Base-by-base conservation (phyloP, 2,113 vertebrate genomes). In the Aplodontia rufa region DNA sequence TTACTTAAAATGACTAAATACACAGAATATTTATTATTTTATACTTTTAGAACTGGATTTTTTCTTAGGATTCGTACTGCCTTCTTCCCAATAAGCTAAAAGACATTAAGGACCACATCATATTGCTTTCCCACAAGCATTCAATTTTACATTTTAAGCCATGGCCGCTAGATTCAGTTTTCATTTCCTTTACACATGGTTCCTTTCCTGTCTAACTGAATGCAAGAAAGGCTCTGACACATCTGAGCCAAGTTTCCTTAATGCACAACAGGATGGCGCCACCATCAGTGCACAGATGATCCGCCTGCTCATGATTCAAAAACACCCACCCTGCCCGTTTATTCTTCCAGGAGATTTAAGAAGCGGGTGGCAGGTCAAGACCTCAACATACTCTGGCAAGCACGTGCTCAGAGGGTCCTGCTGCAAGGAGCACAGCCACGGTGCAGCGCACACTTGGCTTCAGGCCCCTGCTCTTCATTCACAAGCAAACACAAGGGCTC, bases 141-240 rank as follows among this genome's bases (percentile, higher is more conserved):
- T 83, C 92, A 64, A 5, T 95, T 94, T 92, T 96, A 89, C 86
- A 96, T 97, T 96, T 84, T 35, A n/a, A 78, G 74, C 42, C 37
- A 81, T 42, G 78, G 87, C 69, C 94, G 84, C 86, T 81, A 75
- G 81, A 84, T 83, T 93, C 49, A 40, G 26, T 79, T 96, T 80
- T 96, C 85, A 94, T 97, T 97, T 96, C 88, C 91, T 83, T 92
- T 83, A 75, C 85, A 96, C 69, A 75, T 68, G 95, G 96, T 75
- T 86, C 89, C 90, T 82, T 90, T 96, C 91, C 1, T 4, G 40
- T 93, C 83, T 84, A 28, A 68, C 82, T 85, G 72, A 94, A 94
- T 5, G 78, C 35, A 37, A 96, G 90, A 1, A 76, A 68, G 47
- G 0, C 75, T 76, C 60, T 74, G 80, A 93, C 55, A 16, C 14